Conservation (phyloP, 2,113 vertebrate genomes). For the Cebus imitator region DNA sequence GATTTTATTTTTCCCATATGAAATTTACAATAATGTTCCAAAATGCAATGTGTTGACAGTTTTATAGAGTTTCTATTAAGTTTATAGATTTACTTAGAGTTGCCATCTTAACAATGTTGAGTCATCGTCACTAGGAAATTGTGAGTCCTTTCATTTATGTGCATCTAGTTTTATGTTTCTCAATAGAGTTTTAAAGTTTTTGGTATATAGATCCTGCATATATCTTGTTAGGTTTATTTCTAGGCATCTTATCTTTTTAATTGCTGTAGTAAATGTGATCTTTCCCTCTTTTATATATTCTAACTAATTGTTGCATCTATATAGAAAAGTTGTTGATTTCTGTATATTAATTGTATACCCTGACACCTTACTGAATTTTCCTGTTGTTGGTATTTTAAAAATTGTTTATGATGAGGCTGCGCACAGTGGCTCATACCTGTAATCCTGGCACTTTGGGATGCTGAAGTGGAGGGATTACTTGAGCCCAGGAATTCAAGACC, state of each 20-base stretch:
- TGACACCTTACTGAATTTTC: neutral
- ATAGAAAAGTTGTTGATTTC: neutral
- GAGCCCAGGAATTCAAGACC: too few species aligned
- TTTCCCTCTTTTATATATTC: neutral
- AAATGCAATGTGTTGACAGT: neutral
- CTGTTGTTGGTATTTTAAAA: neutral
- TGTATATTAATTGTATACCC: neutral
- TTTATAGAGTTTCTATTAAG: neutral
- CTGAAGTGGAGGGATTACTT: too few species aligned
- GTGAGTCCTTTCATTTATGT: neutral
- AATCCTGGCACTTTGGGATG: too few species aligned
- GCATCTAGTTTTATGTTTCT: neutral
- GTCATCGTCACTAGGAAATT: neutral
- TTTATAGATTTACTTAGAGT: conserved; percentile 21
- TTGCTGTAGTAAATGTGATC: neutral
- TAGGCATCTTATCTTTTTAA: neutral
- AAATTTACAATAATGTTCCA: conserved; percentile 14
- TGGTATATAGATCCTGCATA: neutral
- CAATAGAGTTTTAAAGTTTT: neutral
- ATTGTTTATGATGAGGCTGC: neutral
- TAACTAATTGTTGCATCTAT: neutral
- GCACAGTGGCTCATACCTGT: too few species aligned
- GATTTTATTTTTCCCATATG: neutral
- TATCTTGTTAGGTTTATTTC: neutral
- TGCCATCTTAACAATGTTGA: conserved; percentile 6